These are phyloP conservation scores for Henicopernis longicauda DNA, from an alignment of 2,113 vertebrate species.

Conservation along the genomic window DNA sequence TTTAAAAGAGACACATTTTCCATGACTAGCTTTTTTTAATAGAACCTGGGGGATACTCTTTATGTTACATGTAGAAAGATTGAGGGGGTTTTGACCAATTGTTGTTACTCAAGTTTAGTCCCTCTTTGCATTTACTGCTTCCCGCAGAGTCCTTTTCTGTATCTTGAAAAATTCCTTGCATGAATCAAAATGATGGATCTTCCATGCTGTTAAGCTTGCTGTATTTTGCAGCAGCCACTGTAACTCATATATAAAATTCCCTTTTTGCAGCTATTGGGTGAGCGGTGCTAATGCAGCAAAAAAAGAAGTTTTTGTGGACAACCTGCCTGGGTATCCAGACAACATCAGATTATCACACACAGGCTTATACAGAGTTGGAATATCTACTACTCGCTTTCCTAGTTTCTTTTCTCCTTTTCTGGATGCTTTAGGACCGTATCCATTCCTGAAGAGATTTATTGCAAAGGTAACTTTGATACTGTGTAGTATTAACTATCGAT, in stretches of 20 bases:
- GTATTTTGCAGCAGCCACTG: not conserved
- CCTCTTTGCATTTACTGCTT: not conserved
- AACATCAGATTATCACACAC: conserved; percentile 72
- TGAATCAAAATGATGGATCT: not conserved
- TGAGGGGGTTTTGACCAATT: not conserved
- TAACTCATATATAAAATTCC: not conserved
- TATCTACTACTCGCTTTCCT: conserved; percentile 63
- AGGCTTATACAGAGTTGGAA: conserved; percentile 70
- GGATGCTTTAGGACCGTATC: conserved; percentile 68
- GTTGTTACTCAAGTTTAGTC: not conserved
- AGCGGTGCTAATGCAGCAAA: conserved; percentile 65
- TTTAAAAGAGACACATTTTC: not conserved
- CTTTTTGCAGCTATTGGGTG: conserved; percentile 67
- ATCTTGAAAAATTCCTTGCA: not conserved
- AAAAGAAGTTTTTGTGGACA: conserved; percentile 67
- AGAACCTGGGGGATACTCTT: not conserved
- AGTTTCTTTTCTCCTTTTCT: conserved; percentile 68
- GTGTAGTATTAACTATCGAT: not conserved
- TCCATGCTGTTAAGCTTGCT: not conserved
- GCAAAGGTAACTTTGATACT: conserved; percentile 59
- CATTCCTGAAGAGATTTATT: conserved; percentile 69
- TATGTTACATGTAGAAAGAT: not conserved
- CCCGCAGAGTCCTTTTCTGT: not conserved
- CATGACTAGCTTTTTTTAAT: not conserved
- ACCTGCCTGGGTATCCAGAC: conserved; percentile 76